Base-by-base conservation (phyloP, 2,113 vertebrate genomes). In the Carassius auratus region DNA sequence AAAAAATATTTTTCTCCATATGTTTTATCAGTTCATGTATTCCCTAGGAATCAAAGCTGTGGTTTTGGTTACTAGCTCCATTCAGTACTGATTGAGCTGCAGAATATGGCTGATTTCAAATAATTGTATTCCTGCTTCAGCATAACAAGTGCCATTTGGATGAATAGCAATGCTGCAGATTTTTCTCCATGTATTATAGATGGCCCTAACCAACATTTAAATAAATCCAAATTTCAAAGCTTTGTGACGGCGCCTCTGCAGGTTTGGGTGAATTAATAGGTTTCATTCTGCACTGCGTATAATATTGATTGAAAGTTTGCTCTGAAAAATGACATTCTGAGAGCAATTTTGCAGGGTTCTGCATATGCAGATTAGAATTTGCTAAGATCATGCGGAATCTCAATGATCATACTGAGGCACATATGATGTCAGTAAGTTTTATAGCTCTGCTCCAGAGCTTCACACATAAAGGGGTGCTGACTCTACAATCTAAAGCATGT, bases 381-480 rank as follows among this genome's bases (percentile, higher is more conserved):
- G 6, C 13, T 30, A 50, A 50, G 8, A 30, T 81, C 8, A 8
- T 10, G 13, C 9, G 17, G 9, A 77, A 59, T 77, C 30, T 77
- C 14, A 45, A 5, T 64, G 17, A 69, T 30, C 64, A 57, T 21
- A 55, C 64, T 36, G 64, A 50, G 42, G 30, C 80, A 52, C 64
- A 21, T 8, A 50, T 69, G 66, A 82, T 71, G 80, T 82, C 80
- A 82, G 45, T 57, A 68, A 68, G 80, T 82, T 82, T 82, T 82
- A 82, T 82, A 33, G 52, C 30, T 50, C 45, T 69, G 64, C 80
- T n/a, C 48, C 48, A 55, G 45, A 82, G 66, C 38, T 66, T 7
- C 71, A 21, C 26, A 68, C 14, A 48, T 81, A 19, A 61, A 84
- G 91, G 92, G 92, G 71, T 91, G 94, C 92, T 93, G 92, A 92